Evolutionary conservation across 2,888 invertebrate genomes (phyloP).

Genomic region (Hypselothyrea guttata): DNA sequence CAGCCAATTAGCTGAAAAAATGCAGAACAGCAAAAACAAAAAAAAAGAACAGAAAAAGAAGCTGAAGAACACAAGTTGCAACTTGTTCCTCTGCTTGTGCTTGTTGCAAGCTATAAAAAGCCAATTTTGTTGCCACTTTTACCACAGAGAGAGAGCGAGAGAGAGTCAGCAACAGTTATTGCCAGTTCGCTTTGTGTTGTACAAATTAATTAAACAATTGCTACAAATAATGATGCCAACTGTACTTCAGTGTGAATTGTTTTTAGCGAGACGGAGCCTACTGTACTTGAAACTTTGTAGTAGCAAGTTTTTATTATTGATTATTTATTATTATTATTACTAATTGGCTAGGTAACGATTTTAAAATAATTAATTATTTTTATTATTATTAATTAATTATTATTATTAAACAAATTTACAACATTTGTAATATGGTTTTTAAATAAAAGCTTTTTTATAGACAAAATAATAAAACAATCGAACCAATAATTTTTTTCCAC

Average conservation of each 20-base stretch:
- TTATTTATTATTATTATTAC: too few relatives aligned
- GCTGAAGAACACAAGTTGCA: conserved; percentile 16
- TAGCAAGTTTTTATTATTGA: too few relatives aligned
- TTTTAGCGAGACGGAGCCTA: neutral
- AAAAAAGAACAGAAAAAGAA: conserved; percentile 9
- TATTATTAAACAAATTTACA: too few relatives aligned
- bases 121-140: conserved; percentile 11
- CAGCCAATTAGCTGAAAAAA: conserved; percentile 41
- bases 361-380: too few relatives aligned
- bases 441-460: too few relatives aligned
- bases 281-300: neutral
- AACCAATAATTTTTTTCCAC: too few relatives aligned
- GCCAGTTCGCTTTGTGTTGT: neutral
- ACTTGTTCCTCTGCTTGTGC: conserved; percentile 2
- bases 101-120: conserved; percentile 7
- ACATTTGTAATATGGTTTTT: too few relatives aligned
- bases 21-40: conserved; percentile 13
- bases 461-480: too few relatives aligned
- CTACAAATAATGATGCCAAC: conserved; percentile 6
- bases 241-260: neutral
- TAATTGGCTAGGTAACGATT: too few relatives aligned
- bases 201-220: conserved; percentile 30
- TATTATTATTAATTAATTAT: too few relatives aligned
- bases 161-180: conserved; percentile 18
- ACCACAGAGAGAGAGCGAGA: neutral